Evolutionary conservation across 2,113 vertebrate genomes (phyloP).

Genomic region (Propithecus coquereli): DNA sequence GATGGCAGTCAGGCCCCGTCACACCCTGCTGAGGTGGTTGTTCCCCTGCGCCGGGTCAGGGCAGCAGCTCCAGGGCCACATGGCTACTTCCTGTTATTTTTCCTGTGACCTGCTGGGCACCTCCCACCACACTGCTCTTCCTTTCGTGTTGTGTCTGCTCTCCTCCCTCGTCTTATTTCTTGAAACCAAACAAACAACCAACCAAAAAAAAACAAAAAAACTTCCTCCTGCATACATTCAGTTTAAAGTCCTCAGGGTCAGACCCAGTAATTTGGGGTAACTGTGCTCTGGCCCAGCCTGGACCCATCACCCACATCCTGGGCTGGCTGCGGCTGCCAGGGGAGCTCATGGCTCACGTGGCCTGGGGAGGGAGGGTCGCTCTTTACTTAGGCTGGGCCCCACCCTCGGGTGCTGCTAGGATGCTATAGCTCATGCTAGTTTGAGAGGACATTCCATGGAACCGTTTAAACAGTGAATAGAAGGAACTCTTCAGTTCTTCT

Average conservation of each 20-base stretch:
- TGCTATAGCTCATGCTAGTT: background rate
- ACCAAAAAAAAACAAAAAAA: background rate
- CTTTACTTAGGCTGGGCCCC: background rate
- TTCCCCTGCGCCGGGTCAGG: background rate
- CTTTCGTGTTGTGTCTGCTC: background rate
- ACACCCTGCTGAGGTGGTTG: fast-evolving
- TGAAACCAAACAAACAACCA: too few species aligned
- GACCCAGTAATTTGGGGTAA: background rate
- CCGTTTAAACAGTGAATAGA: background rate
- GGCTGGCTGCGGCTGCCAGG: background rate
- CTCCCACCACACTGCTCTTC: background rate
- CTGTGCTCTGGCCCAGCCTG: background rate
- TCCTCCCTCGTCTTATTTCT: background rate
- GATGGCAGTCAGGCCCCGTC: fast-evolving
- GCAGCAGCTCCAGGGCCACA: too few species aligned
- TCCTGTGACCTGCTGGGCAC: background rate
- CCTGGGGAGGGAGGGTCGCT: too few species aligned
- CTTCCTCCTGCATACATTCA: background rate
- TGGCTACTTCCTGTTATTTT: background rate
- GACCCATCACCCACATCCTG: background rate
- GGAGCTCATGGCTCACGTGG: background rate
- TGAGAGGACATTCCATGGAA: background rate
- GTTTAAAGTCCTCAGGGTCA: background rate
- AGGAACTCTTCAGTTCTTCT: background rate
- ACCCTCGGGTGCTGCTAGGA: background rate